phyloP scores from a whole-genome alignment of 2,888 invertebrate genomes.

The Ametastegia equiseti region DNA sequence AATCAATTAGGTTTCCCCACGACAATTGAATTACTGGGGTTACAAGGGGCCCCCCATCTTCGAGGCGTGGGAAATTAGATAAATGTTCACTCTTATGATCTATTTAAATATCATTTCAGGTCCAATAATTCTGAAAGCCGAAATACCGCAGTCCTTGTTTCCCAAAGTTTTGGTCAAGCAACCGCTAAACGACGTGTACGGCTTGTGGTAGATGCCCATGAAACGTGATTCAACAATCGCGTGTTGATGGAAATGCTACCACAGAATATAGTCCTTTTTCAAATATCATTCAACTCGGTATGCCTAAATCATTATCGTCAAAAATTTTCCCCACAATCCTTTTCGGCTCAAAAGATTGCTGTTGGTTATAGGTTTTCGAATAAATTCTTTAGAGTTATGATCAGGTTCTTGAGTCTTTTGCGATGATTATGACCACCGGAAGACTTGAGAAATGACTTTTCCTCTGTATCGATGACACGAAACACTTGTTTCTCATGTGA shows the following conservation, averaged over 20 bases:
- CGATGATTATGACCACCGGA: too few species aligned
- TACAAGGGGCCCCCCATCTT: neutral
- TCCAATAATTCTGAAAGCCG: conserved; percentile 12
- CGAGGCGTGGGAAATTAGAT: conserved; percentile 27
- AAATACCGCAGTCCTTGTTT: conserved; percentile 19
- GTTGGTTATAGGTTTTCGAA: too few species aligned
- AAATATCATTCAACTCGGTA: neutral
- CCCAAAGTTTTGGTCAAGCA: neutral
- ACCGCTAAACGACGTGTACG: neutral
- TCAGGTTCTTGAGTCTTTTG: too few species aligned
- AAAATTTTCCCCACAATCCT: neutral
- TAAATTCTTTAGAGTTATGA: too few species aligned
- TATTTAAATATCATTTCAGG: conserved; percentile 22
- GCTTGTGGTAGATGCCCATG: neutral
- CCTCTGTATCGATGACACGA: too few species aligned
- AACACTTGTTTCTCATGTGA: too few species aligned
- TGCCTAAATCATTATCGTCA: neutral
- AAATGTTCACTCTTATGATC: conserved; percentile 31
- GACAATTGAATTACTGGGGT: neutral
- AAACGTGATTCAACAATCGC: neutral
- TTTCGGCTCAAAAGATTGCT: neutral
- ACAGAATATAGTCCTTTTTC: neutral
- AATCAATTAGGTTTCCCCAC: conserved; percentile 31
- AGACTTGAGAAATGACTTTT: too few species aligned
- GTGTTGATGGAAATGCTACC: neutral